These are phyloP conservation scores for Mystacornis crossleyi DNA, from an alignment of 2,113 vertebrate genomes.

Conservation along the genomic window DNA sequence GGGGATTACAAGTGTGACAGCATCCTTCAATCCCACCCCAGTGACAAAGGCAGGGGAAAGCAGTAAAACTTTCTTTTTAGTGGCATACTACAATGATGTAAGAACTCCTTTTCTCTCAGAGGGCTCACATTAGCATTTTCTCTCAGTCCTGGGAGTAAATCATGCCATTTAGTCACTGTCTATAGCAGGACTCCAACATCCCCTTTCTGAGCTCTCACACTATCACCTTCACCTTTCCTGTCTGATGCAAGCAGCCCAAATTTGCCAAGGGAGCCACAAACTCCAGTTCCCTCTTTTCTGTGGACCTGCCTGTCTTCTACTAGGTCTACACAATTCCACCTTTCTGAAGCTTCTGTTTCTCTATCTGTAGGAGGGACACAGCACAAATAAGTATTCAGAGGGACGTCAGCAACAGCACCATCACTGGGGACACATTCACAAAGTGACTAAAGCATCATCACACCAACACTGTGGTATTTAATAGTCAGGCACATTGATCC, in stretches of 20 bases:
- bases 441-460: background rate
- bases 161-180: background rate
- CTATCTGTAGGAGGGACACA: background rate
- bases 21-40: slow-evolving; percentile 7
- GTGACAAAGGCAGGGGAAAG: background rate
- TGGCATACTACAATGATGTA: background rate
- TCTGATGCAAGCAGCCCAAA: background rate
- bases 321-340: background rate
- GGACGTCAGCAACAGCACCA: background rate
- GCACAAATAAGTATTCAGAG: background rate
- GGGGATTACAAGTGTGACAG: background rate
- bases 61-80: slow-evolving; percentile 18
- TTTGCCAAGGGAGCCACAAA: background rate
- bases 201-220: background rate
- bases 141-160: background rate
- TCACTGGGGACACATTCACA: background rate
- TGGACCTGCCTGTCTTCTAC: background rate
- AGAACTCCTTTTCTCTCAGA: slow-evolving; percentile 9
- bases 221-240: background rate
- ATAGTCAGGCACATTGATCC: background rate
- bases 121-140: background rate
- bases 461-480: background rate
- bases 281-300: background rate
- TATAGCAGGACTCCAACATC: background rate
- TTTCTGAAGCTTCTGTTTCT: background rate